Conservation (phyloP, 1,140 invertebrate species). For the Onthophagus taurus region DNA sequence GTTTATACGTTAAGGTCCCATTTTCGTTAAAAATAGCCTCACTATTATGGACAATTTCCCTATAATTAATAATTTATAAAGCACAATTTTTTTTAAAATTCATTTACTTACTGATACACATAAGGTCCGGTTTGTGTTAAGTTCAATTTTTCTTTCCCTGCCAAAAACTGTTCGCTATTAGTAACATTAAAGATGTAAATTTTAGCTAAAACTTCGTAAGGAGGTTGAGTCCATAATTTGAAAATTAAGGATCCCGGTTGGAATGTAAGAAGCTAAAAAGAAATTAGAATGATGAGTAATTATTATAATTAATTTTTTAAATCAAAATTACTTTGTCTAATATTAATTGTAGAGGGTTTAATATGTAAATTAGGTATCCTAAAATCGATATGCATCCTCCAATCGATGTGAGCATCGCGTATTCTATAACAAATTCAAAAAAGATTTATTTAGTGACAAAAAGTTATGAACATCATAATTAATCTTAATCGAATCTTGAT, state of each 20-base stretch:
- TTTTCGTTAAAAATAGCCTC: slow-evolving; percentile 62
- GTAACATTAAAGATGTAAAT: slow-evolving; percentile 81
- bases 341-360: no score
- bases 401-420: no score
- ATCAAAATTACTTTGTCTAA: no score
- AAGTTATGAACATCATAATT: no score
- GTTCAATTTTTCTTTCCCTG: slow-evolving; percentile 57
- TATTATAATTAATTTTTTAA: no score
- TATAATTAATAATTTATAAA: slow-evolving; percentile 33
- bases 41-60: slow-evolving; percentile 57
- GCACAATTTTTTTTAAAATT: neutral
- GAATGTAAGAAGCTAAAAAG: slow-evolving; percentile 42
- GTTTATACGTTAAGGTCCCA: slow-evolving; percentile 65
- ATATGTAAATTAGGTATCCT: no score
- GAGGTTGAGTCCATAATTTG: slow-evolving; percentile 57
- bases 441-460: no score
- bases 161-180: slow-evolving; percentile 61
- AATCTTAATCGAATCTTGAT: no score
- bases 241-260: slow-evolving; percentile 47
- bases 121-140: slow-evolving; percentile 77
- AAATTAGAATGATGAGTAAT: no score
- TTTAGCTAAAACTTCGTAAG: slow-evolving; percentile 58
- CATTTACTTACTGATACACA: slow-evolving; percentile 62
- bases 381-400: no score
- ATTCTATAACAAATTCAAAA: no score